phyloP scores from a whole-genome alignment of 2,888 invertebrate genomes.

The Dasypolia templi region DNA sequence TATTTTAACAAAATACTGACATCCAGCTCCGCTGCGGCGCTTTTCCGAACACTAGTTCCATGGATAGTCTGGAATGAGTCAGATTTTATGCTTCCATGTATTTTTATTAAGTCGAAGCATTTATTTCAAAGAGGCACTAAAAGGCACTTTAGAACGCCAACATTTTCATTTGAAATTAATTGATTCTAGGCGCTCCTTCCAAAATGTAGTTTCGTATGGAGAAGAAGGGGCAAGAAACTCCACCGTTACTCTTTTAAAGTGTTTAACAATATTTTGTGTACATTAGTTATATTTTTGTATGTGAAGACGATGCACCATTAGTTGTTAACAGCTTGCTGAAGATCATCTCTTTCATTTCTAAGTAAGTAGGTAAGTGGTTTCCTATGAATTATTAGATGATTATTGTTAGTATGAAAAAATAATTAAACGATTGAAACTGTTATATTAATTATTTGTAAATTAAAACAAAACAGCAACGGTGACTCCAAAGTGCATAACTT shows the following conservation, averaged over 20 bases:
- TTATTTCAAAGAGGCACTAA: no score
- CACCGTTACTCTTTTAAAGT: no score
- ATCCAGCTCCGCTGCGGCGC: constrained; percentile 62
- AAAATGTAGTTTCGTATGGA: no score
- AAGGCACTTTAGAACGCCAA: no score
- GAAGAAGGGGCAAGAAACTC: no score
- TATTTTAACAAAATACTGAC: constrained; percentile 81
- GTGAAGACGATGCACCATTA: no score
- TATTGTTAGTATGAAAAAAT: background rate
- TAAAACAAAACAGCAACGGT: constrained; percentile 11
- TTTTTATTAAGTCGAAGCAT: no score
- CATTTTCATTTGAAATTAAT: no score
- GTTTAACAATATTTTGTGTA: no score
- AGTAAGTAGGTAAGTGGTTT: background rate
- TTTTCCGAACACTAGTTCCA: constrained; percentile 30
- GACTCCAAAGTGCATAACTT: constrained; percentile 27
- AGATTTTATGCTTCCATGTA: constrained; percentile 3
- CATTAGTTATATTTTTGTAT: no score
- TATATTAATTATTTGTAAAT: constrained; percentile 5
- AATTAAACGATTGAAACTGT: background rate
- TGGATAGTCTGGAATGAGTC: constrained; percentile 26
- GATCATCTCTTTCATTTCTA: background rate
- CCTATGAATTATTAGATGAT: background rate
- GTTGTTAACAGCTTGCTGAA: constrained; percentile 1
- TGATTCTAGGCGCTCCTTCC: no score